phyloP scores from a whole-genome alignment of 1,140 invertebrate genomes.

The Saccostrea cuccullata region DNA sequence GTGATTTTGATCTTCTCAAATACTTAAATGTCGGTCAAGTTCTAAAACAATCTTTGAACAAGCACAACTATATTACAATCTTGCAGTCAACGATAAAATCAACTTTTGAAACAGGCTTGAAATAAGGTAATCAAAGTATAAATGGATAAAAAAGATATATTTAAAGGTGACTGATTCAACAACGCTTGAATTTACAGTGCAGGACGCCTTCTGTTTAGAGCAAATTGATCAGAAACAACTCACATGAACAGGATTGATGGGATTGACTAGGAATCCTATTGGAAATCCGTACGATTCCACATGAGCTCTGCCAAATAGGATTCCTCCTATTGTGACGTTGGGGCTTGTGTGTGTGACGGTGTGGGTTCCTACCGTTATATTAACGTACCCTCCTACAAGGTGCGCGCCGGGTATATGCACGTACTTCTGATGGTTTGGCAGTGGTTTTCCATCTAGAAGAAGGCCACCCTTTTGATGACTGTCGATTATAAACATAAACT shows the following conservation, averaged over 20 bases:
- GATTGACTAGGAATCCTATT: slow-evolving; percentile 42
- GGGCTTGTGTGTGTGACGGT: slow-evolving; percentile 28
- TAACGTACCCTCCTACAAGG: slow-evolving; percentile 39
- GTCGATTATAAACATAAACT: slow-evolving; percentile 56
- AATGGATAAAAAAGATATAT: too few relatives aligned
- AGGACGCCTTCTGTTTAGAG: not conserved
- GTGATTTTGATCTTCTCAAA: too few relatives aligned
- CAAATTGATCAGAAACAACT: not conserved
- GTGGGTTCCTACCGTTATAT: slow-evolving; percentile 37
- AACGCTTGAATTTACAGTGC: too few relatives aligned
- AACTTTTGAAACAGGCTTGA: too few relatives aligned
- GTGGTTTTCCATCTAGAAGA: not conserved
- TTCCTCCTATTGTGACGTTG: slow-evolving; percentile 25
- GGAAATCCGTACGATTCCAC: slow-evolving; percentile 46
- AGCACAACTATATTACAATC: too few relatives aligned
- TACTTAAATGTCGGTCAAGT: too few relatives aligned
- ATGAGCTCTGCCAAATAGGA: slow-evolving; percentile 47
- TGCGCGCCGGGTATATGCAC: slow-evolving; percentile 29
- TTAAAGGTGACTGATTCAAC: too few relatives aligned
- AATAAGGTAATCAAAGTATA: too few relatives aligned
- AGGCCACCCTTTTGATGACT: slow-evolving; percentile 32
- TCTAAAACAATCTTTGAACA: too few relatives aligned
- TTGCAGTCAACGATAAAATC: too few relatives aligned
- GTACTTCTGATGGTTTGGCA: slow-evolving; percentile 15
- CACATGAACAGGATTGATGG: slow-evolving; percentile 38